Conservation (phyloP, 1,140 invertebrate genomes). For the Chelonus insularis region DNA sequence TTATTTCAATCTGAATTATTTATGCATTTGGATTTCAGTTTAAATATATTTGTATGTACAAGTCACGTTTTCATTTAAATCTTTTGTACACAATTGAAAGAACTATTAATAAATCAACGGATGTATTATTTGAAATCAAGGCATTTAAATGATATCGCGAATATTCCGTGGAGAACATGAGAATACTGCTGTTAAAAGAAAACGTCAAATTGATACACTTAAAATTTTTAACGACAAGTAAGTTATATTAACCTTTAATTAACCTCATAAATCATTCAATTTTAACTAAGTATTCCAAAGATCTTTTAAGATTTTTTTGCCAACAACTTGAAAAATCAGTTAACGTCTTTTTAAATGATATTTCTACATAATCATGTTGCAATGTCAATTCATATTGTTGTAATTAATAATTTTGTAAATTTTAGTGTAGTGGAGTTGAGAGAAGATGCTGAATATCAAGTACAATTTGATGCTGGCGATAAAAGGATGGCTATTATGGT, state of each 20-base stretch:
- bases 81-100: not conserved
- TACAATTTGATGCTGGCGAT: slow-evolving; percentile 68
- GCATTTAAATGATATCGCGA: slow-evolving; percentile 60
- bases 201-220: slow-evolving; percentile 72
- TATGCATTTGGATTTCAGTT: too few species aligned
- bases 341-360: not conserved
- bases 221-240: slow-evolving; percentile 71
- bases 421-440: slow-evolving; percentile 70
- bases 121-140: slow-evolving; percentile 54
- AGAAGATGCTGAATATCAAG: slow-evolving; percentile 71
- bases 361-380: not conserved
- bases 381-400: not conserved
- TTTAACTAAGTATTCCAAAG: too few species aligned
- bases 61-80: too few species aligned
- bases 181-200: slow-evolving; percentile 60
- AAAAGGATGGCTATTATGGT: slow-evolving; percentile 68
- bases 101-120: slow-evolving; percentile 39
- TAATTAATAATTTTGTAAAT: too few species aligned
- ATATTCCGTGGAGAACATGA: slow-evolving; percentile 61
- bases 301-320: too few species aligned
- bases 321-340: not conserved
- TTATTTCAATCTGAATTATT: too few species aligned
- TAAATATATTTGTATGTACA: too few species aligned
- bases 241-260: slow-evolving; percentile 27
- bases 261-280: not conserved